Percentiles rank a stretch among this genome's conserved stretches.
phyloP scores from a whole-genome alignment of 1,140 invertebrate genomes.

The Coelopa frigida region DNA sequence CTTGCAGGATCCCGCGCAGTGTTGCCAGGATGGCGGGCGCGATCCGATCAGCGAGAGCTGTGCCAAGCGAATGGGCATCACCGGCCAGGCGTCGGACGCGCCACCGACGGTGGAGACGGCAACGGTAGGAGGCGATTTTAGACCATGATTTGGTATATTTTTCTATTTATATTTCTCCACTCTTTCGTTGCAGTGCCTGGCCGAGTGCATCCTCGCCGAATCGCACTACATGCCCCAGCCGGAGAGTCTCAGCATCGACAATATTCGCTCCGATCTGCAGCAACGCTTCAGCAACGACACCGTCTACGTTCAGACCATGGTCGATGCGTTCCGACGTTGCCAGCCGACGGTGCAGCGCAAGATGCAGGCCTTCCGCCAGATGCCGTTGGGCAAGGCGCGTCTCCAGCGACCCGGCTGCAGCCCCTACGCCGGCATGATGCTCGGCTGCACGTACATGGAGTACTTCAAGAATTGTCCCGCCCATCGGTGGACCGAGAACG shows the following conservation, averaged over 20 bases:
- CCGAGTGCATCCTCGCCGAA: conserved; percentile 31
- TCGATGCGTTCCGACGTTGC: conserved; percentile 24
- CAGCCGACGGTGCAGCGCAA: conserved; percentile 25
- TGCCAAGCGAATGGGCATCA: conserved; percentile 23
- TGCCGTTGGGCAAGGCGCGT: not conserved
- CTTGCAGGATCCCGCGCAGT: conserved; percentile 26
- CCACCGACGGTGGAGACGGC: conserved; percentile 28
- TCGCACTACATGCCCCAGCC: conserved; percentile 24
- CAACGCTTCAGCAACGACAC: conserved; percentile 30
- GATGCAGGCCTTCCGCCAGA: conserved; percentile 22
- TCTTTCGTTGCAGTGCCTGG: conserved; percentile 25
- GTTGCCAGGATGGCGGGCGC: conserved; percentile 32
- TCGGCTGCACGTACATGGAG: conserved; percentile 39
- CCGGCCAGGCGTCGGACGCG: conserved; percentile 12
- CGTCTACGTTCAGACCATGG: conserved; percentile 29
- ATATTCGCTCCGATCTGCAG: conserved; percentile 22
- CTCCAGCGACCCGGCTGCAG: conserved; percentile 25
- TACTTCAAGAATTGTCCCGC: conserved; percentile 40
- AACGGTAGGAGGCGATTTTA: conserved; percentile 18
- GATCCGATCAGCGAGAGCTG: conserved; percentile 26
- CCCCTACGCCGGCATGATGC: conserved; percentile 31
- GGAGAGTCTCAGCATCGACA: conserved; percentile 20
- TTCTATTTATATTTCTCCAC: not conserved
- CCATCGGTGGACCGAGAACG: conserved; percentile 31
- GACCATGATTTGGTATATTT: not conserved